A percentile compares a stretch with the other conserved stretches of the same genome.
phyloP scores from a whole-genome alignment of 2,888 invertebrate species.

The Dryomyza anilis region DNA sequence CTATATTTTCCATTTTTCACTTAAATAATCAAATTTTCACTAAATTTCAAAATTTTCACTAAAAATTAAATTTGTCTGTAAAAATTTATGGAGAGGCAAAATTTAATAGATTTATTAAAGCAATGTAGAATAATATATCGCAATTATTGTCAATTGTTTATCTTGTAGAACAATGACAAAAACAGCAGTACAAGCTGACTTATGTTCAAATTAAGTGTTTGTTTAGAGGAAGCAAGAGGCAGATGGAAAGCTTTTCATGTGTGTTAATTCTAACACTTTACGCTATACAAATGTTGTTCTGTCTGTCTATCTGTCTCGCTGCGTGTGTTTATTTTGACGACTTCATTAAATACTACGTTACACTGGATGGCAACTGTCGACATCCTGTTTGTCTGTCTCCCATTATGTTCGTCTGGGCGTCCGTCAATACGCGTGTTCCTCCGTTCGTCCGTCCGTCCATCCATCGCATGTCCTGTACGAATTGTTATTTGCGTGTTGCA shows the following conservation, averaged over 20 bases:
- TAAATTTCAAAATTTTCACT: too few species aligned
- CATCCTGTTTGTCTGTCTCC: neutral
- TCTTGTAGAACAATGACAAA: neutral
- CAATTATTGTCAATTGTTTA: too few species aligned
- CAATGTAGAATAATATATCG: too few species aligned
- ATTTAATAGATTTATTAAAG: too few species aligned
- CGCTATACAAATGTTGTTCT: neutral
- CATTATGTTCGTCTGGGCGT: neutral
- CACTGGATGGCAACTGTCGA: neutral
- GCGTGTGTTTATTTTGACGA: conserved; percentile 3
- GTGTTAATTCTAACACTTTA: too few species aligned
- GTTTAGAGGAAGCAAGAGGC: neutral
- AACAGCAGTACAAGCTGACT: neutral
- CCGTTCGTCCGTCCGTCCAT: neutral
- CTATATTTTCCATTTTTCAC: too few species aligned
- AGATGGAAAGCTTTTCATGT: neutral
- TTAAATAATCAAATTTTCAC: too few species aligned
- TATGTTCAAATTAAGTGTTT: conserved; percentile 15
- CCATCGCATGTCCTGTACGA: too few species aligned
- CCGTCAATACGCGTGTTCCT: neutral
- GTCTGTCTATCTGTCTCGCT: neutral
- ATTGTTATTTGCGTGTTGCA: too few species aligned
- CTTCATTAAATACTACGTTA: neutral
- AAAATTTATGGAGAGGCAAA: too few species aligned
- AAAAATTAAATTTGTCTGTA: too few species aligned